Evolutionary conservation across 1,140 invertebrate genomes (phyloP).

Genomic region (Eueides isabella): DNA sequence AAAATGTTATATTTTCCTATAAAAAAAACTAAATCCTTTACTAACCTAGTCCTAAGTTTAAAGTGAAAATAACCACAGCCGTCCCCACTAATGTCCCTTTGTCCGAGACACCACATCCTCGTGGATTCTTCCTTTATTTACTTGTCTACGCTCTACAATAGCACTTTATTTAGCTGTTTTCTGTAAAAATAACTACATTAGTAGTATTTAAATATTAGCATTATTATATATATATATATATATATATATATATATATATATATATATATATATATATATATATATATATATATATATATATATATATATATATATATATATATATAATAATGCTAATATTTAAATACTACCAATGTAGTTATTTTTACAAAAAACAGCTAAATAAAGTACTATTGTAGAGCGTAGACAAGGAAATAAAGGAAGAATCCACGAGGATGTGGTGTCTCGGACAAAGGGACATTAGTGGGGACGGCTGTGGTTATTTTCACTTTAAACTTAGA

Average conservation of each 20-base stretch:
- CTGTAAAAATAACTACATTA: too few relatives aligned
- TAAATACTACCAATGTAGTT: too few relatives aligned
- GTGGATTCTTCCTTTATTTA: background rate
- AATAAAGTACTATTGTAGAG: background rate
- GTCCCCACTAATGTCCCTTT: background rate
- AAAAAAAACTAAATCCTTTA: background rate
- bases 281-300: too few relatives aligned
- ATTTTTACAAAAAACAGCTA: too few relatives aligned
- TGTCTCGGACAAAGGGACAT: background rate
- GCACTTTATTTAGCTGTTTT: background rate
- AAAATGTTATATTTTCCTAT: too few relatives aligned
- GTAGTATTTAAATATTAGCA: too few relatives aligned
- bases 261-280: too few relatives aligned
- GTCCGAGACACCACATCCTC: background rate
- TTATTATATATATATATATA: too few relatives aligned
- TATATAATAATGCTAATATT: too few relatives aligned
- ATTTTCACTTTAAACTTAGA: constrained; percentile 13
- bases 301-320: too few relatives aligned
- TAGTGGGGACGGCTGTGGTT: background rate
- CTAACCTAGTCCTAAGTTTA: constrained; percentile 15
- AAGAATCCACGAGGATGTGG: background rate
- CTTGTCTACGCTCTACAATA: background rate
- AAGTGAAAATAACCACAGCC: background rate
- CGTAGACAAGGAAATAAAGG: background rate
- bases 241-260: too few relatives aligned